phyloP scores from a whole-genome alignment of 2,113 vertebrate genomes.

The Acrocephalus arundinaceus region DNA sequence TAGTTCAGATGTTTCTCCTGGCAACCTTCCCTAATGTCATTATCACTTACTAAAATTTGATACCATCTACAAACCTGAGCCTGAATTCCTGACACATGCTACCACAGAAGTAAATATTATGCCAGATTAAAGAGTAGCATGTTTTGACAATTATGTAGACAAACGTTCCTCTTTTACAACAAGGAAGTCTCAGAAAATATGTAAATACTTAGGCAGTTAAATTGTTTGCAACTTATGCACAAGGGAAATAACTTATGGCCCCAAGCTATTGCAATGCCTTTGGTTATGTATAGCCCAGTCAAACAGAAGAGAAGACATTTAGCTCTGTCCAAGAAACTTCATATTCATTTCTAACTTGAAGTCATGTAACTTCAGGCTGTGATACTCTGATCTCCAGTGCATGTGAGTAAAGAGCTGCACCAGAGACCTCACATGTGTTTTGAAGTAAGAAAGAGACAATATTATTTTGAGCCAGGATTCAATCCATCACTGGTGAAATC shows the following conservation, averaged over 20 bases:
- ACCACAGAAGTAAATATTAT: conserved; percentile 28
- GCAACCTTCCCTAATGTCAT: conserved; percentile 24
- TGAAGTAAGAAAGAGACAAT: neutral
- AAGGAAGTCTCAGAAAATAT: conserved; percentile 55
- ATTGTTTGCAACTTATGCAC: neutral
- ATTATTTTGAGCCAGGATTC: neutral
- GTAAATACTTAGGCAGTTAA: conserved; percentile 43
- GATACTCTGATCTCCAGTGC: neutral
- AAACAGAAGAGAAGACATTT: neutral
- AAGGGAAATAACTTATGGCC: conserved; percentile 9
- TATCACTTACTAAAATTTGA: conserved; percentile 62
- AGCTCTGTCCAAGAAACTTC: neutral
- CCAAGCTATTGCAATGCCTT: neutral
- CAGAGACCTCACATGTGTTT: neutral
- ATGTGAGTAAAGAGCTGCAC: neutral
- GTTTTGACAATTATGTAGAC: conserved; percentile 54
- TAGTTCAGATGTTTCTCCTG: conserved; percentile 55
- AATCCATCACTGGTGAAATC: neutral
- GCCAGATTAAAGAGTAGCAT: conserved; percentile 44
- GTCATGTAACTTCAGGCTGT: neutral
- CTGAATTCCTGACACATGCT: conserved; percentile 46
- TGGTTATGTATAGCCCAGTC: neutral
- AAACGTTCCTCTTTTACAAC: conserved; percentile 10
- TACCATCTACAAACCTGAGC: conserved; percentile 48
- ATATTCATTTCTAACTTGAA: neutral